Evolutionary conservation across 2,797 vertebrate species (phyloP).

Genomic region (Arctocebus calabarensis): DNA sequence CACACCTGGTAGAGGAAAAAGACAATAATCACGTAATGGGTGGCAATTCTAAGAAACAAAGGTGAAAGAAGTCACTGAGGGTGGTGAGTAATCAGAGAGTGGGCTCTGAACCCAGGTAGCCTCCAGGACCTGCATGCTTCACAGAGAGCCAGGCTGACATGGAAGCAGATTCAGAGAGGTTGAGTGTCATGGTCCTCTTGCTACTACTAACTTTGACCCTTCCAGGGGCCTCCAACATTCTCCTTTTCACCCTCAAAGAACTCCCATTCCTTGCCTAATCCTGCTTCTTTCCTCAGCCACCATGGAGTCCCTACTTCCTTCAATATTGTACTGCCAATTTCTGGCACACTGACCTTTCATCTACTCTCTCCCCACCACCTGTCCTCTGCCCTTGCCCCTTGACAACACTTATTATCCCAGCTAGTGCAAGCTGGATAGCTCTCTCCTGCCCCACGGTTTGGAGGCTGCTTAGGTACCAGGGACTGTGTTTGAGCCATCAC

Average conservation of each 20-base stretch:
- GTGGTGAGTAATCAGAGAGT: neutral
- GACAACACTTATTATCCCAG: neutral
- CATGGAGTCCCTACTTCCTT: neutral
- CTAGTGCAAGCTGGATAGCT: neutral
- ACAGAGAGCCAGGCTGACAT: neutral
- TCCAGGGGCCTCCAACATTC: neutral
- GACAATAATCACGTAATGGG: neutral
- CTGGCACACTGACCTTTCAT: neutral
- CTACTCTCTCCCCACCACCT: neutral
- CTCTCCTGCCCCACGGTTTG: neutral
- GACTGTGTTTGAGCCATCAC: neutral
- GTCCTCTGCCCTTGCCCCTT: neutral
- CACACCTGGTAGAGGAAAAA: neutral
- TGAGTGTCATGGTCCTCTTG: neutral
- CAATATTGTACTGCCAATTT: neutral
- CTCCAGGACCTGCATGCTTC: neutral
- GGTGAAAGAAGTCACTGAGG: neutral
- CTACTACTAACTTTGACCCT: neutral
- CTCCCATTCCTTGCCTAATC: neutral
- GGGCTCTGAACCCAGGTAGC: neutral
- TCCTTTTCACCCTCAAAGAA: neutral
- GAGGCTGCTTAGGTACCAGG: neutral
- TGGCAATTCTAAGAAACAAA: neutral
- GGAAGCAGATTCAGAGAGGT: neutral
- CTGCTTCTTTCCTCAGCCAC: neutral